These are phyloP conservation scores for Pristionchus entomophagus DNA, from an alignment of 2,888 invertebrate species.

Conservation along the genomic window DNA sequence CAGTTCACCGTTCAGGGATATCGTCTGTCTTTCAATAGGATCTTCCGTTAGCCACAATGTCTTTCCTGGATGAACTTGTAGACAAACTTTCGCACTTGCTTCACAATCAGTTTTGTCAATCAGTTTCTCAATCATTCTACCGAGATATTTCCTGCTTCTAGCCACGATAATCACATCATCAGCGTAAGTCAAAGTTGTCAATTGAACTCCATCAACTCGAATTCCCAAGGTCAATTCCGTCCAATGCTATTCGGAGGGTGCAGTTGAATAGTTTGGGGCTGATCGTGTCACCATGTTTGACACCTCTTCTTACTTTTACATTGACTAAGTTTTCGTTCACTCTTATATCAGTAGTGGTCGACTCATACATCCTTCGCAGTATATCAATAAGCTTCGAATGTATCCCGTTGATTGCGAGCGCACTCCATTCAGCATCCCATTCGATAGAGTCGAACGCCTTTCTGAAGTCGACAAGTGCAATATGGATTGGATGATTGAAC, in stretches of 20 bases:
- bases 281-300: not conserved
- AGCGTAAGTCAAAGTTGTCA: not conserved
- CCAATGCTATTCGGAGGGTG: not conserved
- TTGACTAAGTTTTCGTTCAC: not conserved
- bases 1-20: not conserved
- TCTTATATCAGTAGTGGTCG: not conserved
- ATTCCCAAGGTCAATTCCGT: not conserved
- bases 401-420: too few species aligned
- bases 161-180: too few species aligned
- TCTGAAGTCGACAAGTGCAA: too few species aligned
- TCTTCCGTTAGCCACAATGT: not conserved
- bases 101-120: too few species aligned
- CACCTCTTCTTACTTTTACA: not conserved
- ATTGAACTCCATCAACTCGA: not conserved
- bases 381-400: not conserved
- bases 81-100: not conserved
- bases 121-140: not conserved
- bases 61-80: not conserved
- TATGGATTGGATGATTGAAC: too few species aligned
- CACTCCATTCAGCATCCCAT: too few species aligned
- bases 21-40: not conserved
- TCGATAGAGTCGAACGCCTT: too few species aligned
- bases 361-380: not conserved
- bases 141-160: not conserved
- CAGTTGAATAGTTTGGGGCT: not conserved